phyloP scores from a whole-genome alignment of 2,113 vertebrate genomes.

The Panthera leo region DNA sequence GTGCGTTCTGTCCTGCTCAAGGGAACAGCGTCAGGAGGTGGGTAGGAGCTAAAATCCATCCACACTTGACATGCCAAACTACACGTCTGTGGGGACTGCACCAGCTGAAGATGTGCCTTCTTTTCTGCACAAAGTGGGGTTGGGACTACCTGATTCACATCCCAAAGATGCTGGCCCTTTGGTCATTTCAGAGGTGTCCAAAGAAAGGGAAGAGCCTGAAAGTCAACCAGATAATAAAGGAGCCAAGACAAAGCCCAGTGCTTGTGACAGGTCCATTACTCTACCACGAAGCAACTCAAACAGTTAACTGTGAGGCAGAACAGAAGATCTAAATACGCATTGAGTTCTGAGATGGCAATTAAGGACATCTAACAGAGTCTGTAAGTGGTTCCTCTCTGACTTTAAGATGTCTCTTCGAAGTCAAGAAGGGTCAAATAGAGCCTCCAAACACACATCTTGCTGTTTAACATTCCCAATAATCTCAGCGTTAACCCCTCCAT shows the following conservation, averaged over 20 bases:
- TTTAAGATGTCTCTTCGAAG: constrained; percentile 60
- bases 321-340: background rate
- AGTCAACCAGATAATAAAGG: constrained; percentile 4
- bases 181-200: background rate
- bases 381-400: constrained; percentile 46
- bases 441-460: constrained; percentile 48
- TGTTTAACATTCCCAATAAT: constrained; percentile 45
- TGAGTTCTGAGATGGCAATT: constrained; percentile 50
- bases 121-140: background rate
- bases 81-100: background rate
- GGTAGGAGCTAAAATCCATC: background rate
- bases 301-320: background rate
- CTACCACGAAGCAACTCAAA: background rate
- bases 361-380: constrained; percentile 48
- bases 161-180: background rate
- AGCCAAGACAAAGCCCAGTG: background rate
- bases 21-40: background rate
- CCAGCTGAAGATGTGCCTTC: background rate
- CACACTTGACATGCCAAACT: background rate
- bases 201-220: background rate
- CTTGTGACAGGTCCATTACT: background rate
- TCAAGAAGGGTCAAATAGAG: constrained; percentile 40
- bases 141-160: background rate
- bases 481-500: constrained; percentile 50
- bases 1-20: background rate